These are phyloP conservation scores for Beris morrisii DNA, from an alignment of 2,888 invertebrate genomes.

Conservation along the genomic window DNA sequence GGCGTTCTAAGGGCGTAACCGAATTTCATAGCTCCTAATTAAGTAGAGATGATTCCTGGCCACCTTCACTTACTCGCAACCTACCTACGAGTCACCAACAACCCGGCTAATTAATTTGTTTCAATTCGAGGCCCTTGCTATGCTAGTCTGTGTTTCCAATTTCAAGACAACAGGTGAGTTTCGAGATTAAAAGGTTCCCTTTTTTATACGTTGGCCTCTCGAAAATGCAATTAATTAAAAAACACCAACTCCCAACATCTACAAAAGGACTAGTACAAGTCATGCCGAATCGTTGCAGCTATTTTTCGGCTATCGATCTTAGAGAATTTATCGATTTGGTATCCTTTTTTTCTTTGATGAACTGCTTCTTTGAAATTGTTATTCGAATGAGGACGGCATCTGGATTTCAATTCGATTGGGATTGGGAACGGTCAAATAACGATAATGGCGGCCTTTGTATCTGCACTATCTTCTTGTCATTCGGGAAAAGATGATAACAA, in stretches of 20 bases:
- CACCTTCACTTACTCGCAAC: background rate
- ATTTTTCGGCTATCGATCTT: no score
- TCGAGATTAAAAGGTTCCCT: background rate
- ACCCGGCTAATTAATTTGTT: slow-evolving; percentile 27
- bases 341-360: no score
- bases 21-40: slow-evolving; percentile 27
- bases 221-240: no score
- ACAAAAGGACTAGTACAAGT: no score
- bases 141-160: background rate
- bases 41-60: background rate
- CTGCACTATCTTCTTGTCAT: background rate
- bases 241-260: no score
- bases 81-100: slow-evolving; percentile 2
- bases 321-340: no score
- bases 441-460: slow-evolving; percentile 19
- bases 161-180: slow-evolving; percentile 21
- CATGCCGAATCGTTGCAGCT: no score
- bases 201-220: background rate
- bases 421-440: slow-evolving; percentile 12
- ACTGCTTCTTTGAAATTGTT: background rate
- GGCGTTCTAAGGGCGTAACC: slow-evolving; percentile 31
- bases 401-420: slow-evolving; percentile 22
- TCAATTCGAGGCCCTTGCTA: slow-evolving; percentile 12
- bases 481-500: slow-evolving; percentile 25
- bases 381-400: slow-evolving; percentile 22